Percentiles rank a stretch among this genome's conserved stretches.
Conservation (phyloP, 2,888 invertebrate species). For the Drosophila melanosoma region DNA sequence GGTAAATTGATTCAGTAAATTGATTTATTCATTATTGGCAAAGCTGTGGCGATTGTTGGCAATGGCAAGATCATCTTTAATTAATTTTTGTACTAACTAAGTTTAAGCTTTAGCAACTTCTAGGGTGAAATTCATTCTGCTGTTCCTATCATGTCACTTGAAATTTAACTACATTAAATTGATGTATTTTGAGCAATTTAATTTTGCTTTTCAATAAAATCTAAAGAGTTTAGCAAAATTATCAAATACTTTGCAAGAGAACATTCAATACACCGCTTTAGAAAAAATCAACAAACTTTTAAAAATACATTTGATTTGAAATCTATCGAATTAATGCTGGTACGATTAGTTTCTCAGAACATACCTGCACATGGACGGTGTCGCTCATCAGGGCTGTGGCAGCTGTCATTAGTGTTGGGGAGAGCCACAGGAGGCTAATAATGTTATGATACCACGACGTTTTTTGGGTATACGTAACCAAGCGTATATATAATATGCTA, state of each 20-base stretch:
- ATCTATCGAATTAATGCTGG: neutral
- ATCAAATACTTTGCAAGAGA: neutral
- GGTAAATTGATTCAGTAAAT: neutral
- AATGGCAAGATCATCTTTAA: neutral
- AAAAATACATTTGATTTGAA: neutral
- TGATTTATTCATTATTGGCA: neutral
- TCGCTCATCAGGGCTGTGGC: slow-evolving; percentile 59
- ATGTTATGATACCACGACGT: neutral
- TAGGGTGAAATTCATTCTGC: neutral
- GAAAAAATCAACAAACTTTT: neutral
- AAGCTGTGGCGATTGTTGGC: neutral
- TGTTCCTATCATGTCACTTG: neutral
- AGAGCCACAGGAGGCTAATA: slow-evolving; percentile 54
- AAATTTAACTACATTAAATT: neutral
- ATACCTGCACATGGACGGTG: slow-evolving; percentile 67
- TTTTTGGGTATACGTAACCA: slow-evolving; percentile 32
- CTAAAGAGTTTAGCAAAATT: neutral
- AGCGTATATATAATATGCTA: slow-evolving; percentile 52
- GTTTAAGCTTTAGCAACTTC: neutral
- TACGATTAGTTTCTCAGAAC: slow-evolving; percentile 12
- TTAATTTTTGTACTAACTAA: no score
- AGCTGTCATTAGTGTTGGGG: slow-evolving; percentile 58
- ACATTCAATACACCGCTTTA: neutral
- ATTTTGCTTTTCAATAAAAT: neutral
- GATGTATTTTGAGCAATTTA: neutral